Evolutionary conservation across 2,888 invertebrate genomes (phyloP).

Genomic region (Corbicula japonica): DNA sequence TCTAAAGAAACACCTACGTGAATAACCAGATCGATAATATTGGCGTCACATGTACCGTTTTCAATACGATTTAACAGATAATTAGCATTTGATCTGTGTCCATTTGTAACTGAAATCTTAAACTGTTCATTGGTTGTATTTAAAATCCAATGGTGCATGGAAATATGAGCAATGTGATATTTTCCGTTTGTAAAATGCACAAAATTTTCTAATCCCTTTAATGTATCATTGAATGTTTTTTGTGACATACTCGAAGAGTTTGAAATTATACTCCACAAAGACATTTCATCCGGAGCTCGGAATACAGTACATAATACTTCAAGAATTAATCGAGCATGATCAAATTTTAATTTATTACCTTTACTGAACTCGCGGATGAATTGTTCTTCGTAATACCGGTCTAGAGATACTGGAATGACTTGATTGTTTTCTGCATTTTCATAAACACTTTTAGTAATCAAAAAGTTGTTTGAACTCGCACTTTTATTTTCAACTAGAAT

Average conservation of each 20-base stretch:
- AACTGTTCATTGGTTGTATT: neutral
- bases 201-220: neutral
- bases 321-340: neutral
- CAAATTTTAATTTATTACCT: neutral
- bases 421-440: neutral
- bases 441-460: neutral
- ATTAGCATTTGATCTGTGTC: neutral
- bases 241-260: neutral
- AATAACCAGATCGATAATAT: constrained; percentile 6
- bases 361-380: neutral
- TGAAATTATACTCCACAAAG: neutral
- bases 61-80: neutral
- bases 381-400: neutral
- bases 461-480: neutral
- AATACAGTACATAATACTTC: neutral
- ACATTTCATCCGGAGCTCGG: neutral
- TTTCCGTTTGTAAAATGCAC: neutral
- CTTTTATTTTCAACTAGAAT: neutral
- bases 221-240: neutral
- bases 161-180: neutral
- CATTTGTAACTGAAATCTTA: neutral
- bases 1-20: neutral
- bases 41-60: neutral
- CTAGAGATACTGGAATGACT: neutral
- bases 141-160: neutral